Conservation (phyloP, 2,113 vertebrate genomes). For the Petromus typicus region DNA sequence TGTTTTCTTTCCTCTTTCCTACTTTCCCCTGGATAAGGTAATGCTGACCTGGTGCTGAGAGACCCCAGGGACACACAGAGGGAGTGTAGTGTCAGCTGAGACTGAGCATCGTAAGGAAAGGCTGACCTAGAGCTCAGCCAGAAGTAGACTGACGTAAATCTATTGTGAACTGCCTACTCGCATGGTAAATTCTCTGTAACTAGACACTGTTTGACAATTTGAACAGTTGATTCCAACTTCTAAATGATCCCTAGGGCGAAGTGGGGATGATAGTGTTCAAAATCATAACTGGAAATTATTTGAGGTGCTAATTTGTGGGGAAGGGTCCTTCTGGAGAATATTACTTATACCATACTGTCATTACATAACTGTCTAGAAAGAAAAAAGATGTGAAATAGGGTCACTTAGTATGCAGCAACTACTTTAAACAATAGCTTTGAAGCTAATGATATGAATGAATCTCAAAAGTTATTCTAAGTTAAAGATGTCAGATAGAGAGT, state of each 20-base stretch:
- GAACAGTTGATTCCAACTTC: neutral
- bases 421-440: neutral
- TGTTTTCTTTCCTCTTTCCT: neutral
- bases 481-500: constrained; percentile 24
- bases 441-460: neutral
- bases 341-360: neutral
- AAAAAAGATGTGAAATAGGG: neutral
- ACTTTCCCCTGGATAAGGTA: neutral
- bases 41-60: constrained; percentile 23
- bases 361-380: neutral
- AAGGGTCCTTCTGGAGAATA: neutral
- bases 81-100: neutral
- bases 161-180: constrained; percentile 13
- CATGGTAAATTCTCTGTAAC: neutral
- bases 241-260: neutral
- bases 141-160: constrained; percentile 32
- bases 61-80: neutral
- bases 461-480: constrained; percentile 31
- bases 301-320: neutral
- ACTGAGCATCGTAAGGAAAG: neutral
- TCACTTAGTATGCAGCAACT: neutral
- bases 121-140: constrained; percentile 35
- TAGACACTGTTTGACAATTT: constrained; percentile 36
- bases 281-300: neutral
- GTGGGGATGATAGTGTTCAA: neutral